Base-by-base conservation (phyloP, 2,113 vertebrate genomes). In the Marcusenius ussheri region DNA sequence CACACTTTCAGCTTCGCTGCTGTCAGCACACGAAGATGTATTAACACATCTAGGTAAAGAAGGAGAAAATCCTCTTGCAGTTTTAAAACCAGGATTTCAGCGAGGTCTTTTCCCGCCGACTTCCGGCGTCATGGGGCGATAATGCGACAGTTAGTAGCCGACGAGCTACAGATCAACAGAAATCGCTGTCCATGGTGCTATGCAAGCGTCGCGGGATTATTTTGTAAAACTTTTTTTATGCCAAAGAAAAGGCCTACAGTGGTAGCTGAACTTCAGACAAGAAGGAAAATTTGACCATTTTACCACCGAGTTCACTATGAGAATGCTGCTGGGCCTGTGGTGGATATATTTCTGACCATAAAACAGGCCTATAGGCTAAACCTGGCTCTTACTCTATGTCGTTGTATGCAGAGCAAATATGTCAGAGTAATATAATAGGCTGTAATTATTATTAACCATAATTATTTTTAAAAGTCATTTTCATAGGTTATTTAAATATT, bases 111-210 rank as follows among this genome's bases (percentile, higher is more conserved):
- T 24, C 21, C 45, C 83, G 83, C 83, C 39, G 74, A 80, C 74
- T 42, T 80, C 35, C 35, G 45, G 83, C 39, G 83, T 84, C 83
- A 84, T 47, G 83, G 21, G 83, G 83, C 15, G 83, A 46, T 84
- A 84, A 84, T 84, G 39, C 39, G 83, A 84, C 45, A 84, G 45
- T 47, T 45, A 84, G 45, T 8, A 45, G 8, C 45, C 21, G 83
- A 88, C 89, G 83, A 91, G 90, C 80, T 90, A 66, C 93, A 94
- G 96, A 95, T 96, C 95, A 95, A 92, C 92, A 92, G 91, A 93
- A 93, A 94, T 92, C 95, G 97, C 97, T 98, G 97, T 99, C 98
- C 98, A 96, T 98, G 97, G 98, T 99, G 95, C 98, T 98, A 94
- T 91, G 92, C 91, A 89, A 89, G 24, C 42, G 85, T 31, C 46